Percentiles rank a stretch among this genome's conserved stretches.
These are phyloP conservation scores for Papilio aristodemus DNA, from an alignment of 1,140 invertebrate genomes.

Conservation along the genomic window DNA sequence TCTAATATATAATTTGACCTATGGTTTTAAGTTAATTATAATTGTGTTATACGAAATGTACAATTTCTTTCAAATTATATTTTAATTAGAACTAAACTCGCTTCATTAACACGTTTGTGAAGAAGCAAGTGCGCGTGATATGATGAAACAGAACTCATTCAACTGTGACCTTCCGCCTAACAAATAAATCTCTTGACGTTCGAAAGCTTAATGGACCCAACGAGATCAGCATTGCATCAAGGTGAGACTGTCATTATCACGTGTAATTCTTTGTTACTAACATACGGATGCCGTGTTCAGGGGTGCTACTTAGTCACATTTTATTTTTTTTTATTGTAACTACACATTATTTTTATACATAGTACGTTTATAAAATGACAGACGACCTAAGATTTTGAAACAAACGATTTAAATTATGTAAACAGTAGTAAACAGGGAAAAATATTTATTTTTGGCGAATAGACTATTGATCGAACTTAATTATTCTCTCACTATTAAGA, in stretches of 20 bases:
- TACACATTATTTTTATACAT: not conserved
- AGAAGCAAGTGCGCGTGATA: conserved; percentile 38
- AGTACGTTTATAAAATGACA: too few species aligned
- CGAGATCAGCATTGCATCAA: conserved; percentile 55
- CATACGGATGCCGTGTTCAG: conserved; percentile 23
- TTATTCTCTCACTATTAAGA: too few species aligned
- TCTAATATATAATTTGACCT: too few species aligned
- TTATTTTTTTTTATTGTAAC: not conserved
- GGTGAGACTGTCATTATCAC: conserved; percentile 51
- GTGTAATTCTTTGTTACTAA: conserved; percentile 33
- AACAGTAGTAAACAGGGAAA: too few species aligned
- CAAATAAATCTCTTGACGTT: conserved; percentile 59
- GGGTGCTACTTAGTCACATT: not conserved
- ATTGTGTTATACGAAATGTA: not conserved
- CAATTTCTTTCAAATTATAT: not conserved
- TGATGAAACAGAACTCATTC: conserved; percentile 30
- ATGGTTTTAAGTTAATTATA: too few species aligned
- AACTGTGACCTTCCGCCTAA: conserved; percentile 60
- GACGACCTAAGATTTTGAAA: too few species aligned
- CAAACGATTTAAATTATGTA: too few species aligned
- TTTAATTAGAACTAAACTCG: conserved; percentile 41
- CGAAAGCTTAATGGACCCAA: conserved; percentile 47
- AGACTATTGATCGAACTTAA: too few species aligned
- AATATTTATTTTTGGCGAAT: too few species aligned
- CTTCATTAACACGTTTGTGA: not conserved